Conservation (phyloP, 2,113 vertebrate species). For the Edolisoma coerulescens region DNA sequence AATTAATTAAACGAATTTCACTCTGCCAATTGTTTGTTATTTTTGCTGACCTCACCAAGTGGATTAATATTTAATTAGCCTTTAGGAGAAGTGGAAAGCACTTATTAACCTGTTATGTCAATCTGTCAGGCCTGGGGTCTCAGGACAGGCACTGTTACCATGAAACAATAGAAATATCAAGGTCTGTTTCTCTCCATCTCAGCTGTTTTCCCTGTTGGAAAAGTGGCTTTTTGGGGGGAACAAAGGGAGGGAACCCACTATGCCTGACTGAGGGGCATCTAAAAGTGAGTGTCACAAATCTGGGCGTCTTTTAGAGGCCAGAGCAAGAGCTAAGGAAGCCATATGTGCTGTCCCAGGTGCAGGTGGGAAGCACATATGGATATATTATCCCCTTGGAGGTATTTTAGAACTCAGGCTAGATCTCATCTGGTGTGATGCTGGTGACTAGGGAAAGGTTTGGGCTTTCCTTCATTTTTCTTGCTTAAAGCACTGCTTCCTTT, state of each 20-base stretch:
- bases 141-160: slow-evolving; percentile 73
- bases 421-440: neutral
- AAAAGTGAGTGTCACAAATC: neutral
- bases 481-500: neutral
- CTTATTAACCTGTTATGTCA: slow-evolving; percentile 98
- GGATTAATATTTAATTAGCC: slow-evolving; percentile 99
- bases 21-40: slow-evolving; percentile 85
- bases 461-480: neutral
- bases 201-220: neutral
- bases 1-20: slow-evolving; percentile 92
- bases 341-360: neutral
- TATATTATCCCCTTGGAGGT: slow-evolving; percentile 2
- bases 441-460: neutral
- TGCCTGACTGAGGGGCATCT: neutral
- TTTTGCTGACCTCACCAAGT: slow-evolving; percentile 97
- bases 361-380: slow-evolving; percentile 29
- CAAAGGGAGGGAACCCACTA: neutral
- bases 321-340: neutral
- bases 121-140: slow-evolving; percentile 86
- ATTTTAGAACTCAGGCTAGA: neutral
- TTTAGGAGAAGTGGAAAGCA: slow-evolving; percentile 90
- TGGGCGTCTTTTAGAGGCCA: neutral
- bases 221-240: neutral
- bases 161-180: slow-evolving; percentile 39
- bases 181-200: neutral